Conservation (phyloP, 2,797 vertebrate genomes). For the Triplophysa yarkandensis region DNA sequence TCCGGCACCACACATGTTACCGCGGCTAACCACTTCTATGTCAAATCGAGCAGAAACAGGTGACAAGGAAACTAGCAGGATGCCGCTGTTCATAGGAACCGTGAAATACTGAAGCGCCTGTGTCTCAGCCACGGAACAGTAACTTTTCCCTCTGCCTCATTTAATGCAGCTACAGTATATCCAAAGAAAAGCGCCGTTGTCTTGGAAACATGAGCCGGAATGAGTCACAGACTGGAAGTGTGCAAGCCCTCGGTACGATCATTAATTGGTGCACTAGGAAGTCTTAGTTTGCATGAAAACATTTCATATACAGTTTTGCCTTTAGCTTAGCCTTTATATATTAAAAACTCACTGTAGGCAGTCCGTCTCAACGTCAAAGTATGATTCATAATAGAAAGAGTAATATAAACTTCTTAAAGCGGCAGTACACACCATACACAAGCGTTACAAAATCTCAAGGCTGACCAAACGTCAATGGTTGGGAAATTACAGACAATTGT, state of each 20-base stretch:
- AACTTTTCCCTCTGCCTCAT: constrained; percentile 39
- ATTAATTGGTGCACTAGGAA: constrained; percentile 43
- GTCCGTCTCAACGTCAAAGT: constrained; percentile 1
- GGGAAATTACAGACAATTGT: neutral
- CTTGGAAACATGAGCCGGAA: constrained; percentile 48
- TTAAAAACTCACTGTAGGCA: constrained; percentile 23
- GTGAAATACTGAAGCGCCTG: constrained; percentile 5
- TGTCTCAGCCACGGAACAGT: constrained; percentile 23
- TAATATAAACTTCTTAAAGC: constrained; percentile 12
- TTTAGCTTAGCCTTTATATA: constrained; percentile 22
- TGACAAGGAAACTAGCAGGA: constrained; percentile 43
- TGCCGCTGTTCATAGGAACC: constrained; percentile 37
- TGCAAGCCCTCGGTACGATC: constrained; percentile 28
- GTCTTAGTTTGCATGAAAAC: constrained; percentile 31
- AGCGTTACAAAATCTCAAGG: neutral
- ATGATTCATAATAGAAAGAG: constrained; percentile 3
- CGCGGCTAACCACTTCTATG: constrained; percentile 19
- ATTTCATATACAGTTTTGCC: constrained; percentile 11
- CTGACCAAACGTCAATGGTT: neutral
- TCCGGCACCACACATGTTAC: neutral
- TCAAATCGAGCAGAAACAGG: constrained; percentile 39
- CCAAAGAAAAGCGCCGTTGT: constrained; percentile 38
- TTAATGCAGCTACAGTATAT: constrained; percentile 33
- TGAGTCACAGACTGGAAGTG: constrained; percentile 49
- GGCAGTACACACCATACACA: neutral